A percentile compares a stretch with the other conserved stretches of the same genome.
Evolutionary conservation across 2,888 invertebrate species (phyloP).

Genomic region (Onthophagus sagittarius): DNA sequence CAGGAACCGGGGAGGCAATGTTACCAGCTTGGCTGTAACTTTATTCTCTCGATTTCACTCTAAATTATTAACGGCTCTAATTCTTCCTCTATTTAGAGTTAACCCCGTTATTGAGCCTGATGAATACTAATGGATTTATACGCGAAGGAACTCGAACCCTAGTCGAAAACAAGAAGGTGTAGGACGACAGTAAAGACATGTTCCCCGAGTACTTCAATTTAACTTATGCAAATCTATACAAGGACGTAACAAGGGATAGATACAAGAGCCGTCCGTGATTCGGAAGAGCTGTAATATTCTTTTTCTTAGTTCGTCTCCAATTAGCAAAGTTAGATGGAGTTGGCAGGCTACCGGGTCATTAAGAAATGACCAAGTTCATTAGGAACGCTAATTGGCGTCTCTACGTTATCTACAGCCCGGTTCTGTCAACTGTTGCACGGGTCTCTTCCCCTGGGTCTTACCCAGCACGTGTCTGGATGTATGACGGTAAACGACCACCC

Average conservation of each 20-base stretch:
- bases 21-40: neutral
- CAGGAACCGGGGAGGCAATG: neutral
- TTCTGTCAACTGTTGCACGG: conserved; percentile 23
- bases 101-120: neutral
- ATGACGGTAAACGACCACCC: conserved; percentile 16
- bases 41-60: neutral
- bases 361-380: conserved; percentile 7
- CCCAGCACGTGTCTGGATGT: conserved; percentile 10
- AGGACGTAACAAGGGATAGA: neutral
- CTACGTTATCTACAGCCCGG: neutral
- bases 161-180: too few species aligned
- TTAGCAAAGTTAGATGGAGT: conserved; percentile 6
- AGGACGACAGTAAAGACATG: too few species aligned
- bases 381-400: neutral
- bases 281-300: neutral
- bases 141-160: neutral
- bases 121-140: neutral
- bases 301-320: neutral
- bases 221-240: neutral
- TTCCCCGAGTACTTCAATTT: neutral
- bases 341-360: conserved; percentile 2
- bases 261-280: neutral
- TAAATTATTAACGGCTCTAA: neutral
- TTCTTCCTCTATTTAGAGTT: neutral
- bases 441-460: conserved; percentile 10